Evolutionary conservation across 2,797 vertebrate genomes (phyloP), one percentile per base, ranked within the genome.

Genomic region (Saxicola maurus): DNA sequence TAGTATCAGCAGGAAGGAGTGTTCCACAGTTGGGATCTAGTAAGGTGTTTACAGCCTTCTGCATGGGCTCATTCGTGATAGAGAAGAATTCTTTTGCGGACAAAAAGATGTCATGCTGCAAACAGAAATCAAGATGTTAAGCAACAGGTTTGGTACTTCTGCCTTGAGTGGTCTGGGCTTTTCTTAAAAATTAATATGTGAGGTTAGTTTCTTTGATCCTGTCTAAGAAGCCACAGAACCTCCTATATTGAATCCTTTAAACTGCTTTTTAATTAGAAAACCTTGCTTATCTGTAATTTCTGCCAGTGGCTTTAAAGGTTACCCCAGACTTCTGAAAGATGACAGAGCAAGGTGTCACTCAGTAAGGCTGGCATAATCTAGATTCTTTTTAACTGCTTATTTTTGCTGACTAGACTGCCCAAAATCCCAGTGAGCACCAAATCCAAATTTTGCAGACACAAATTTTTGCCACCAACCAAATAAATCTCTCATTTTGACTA

Each of bases 71-170:
- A 46, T 52, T 91, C 37, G 9, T 6, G 28, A 24, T 3, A 53
- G 57, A 82, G 74, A 38, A 55, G 10, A 30, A 57, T 25, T 45
- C 21, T 49, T 80, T 68, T 46, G 43, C 40, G 66, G 57, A 64
- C 57, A 31, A 83, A 53, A 82, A 40, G 17, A 53, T 67, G 33
- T 19, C 80, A 61, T 20, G 37, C 31, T 82, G 51, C 65, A 73
- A 89, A 81, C 49, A 53, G 80, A 92, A 93, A 89, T 30, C 45
- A 60, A 71, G 55, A 82, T 24, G 5, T 64, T 80, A 49, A 69
- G 56, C 42, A 61, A 38, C 3, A 1, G 3, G 31, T 59, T 89
- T 87, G 61, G 53, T 75, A 24, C 46, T 86, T 37, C 45, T 75
- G n/a, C 66, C 45, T 89, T 38, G 35, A 79, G 17, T 18, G 81